Percentiles rank a stretch among this genome's conserved stretches.
Evolutionary conservation across 2,888 invertebrate species (phyloP).

Genomic region (Helleia helle): DNA sequence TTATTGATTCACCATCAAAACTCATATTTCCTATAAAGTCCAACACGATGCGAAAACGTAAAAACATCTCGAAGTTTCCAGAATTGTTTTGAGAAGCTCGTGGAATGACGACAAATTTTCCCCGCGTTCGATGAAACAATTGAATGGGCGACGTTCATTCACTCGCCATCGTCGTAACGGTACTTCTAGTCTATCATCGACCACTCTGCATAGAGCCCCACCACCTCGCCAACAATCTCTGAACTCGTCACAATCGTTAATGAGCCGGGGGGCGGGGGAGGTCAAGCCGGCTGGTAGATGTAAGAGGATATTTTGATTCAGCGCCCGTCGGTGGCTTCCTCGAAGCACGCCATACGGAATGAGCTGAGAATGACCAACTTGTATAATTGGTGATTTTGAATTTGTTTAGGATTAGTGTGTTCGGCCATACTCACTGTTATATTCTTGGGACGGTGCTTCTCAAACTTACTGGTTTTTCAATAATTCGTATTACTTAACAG

Average conservation of each 20-base stretch:
- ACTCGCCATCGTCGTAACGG: constrained; percentile 59
- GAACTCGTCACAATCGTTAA: constrained; percentile 11
- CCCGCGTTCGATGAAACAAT: constrained; percentile 52
- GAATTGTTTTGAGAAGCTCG: constrained; percentile 5
- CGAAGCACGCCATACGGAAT: constrained; percentile 43
- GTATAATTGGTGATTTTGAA: constrained; percentile 22
- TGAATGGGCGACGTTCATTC: constrained; percentile 57
- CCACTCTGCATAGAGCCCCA: constrained; percentile 21
- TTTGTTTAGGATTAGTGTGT: constrained; percentile 14
- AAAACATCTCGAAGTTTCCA: neutral
- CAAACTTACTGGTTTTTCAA: neutral
- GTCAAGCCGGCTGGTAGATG: constrained; percentile 18
- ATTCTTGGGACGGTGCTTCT: neutral
- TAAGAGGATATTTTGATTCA: constrained; percentile 65
- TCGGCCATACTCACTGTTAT: constrained; percentile 8
- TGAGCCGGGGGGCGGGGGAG: constrained; percentile 15
- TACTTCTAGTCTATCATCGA: constrained; percentile 47
- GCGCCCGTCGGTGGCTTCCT: constrained; percentile 56
- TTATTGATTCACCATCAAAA: too few species aligned
- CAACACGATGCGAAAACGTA: too few species aligned
- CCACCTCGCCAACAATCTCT: constrained; percentile 11
- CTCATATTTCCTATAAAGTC: too few species aligned
- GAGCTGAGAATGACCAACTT: constrained; percentile 27
- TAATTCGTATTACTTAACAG: too few species aligned
- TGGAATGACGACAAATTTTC: constrained; percentile 21